Percentiles rank a stretch among this genome's conserved stretches.
Conservation (phyloP, 2,888 invertebrate species). For the Lasioglossum morio region DNA sequence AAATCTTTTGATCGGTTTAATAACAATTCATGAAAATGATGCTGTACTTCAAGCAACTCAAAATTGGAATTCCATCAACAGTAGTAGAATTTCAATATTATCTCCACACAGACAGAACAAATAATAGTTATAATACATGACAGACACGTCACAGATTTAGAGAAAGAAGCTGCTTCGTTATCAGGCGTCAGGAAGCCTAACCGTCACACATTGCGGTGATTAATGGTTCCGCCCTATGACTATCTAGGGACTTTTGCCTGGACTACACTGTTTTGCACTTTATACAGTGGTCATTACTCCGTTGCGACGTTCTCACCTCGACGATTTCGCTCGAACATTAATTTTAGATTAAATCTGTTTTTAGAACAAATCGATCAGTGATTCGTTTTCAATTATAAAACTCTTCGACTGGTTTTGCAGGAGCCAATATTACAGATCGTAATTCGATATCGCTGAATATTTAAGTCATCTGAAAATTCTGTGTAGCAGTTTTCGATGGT, state of each 20-base stretch:
- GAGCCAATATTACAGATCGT: no score
- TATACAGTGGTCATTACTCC: conserved; percentile 59
- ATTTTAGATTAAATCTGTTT: conserved; percentile 34
- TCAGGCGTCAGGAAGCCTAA: conserved; percentile 52
- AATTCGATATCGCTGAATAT: neutral
- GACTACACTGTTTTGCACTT: conserved; percentile 66
- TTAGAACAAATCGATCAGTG: neutral
- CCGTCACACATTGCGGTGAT: conserved; percentile 60
- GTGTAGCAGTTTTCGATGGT: neutral
- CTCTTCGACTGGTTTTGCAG: neutral
- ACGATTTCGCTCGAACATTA: conserved; percentile 44
- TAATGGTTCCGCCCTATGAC: conserved; percentile 35
- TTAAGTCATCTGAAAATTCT: neutral
- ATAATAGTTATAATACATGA: neutral
- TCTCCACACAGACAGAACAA: neutral
- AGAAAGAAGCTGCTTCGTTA: conserved; percentile 51
- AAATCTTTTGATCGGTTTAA: no score
- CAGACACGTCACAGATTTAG: neutral
- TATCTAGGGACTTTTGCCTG: conserved; percentile 58
- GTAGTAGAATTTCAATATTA: neutral
- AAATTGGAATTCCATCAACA: no score
- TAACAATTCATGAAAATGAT: no score
- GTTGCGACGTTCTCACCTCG: conserved; percentile 28
- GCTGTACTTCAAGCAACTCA: neutral
- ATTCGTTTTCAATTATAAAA: neutral